Evolutionary conservation across 1,140 invertebrate genomes (phyloP).

Genomic region (Lordiphosa collinella): DNA sequence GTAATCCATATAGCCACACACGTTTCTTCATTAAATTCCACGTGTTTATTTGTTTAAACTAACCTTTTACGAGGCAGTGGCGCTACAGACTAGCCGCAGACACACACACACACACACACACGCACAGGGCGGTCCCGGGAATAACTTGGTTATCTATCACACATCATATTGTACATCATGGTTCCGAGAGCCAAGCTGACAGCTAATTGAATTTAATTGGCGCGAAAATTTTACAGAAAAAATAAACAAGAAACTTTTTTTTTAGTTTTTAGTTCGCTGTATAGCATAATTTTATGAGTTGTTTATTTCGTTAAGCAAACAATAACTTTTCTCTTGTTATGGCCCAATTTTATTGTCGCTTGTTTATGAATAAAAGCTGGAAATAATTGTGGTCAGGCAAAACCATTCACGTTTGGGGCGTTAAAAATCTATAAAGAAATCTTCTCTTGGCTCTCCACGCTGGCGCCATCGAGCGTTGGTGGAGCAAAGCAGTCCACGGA

Average conservation of each 20-base stretch:
- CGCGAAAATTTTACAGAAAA: conserved; percentile 59
- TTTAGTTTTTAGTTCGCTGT: conserved; percentile 18
- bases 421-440: conserved; percentile 62
- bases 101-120: conserved; percentile 16
- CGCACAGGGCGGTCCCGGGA: not conserved
- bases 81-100: conserved; percentile 53
- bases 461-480: not conserved
- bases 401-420: conserved; percentile 47
- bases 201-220: conserved; percentile 75
- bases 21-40: conserved; percentile 71
- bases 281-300: conserved; percentile 65
- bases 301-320: conserved; percentile 71
- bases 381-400: conserved; percentile 52
- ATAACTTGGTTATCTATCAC: conserved; percentile 29
- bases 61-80: conserved; percentile 67
- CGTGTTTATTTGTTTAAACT: conserved; percentile 74
- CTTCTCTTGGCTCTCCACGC: conserved; percentile 12
- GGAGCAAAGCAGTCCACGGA: not conserved
- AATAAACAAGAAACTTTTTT: conserved; percentile 25
- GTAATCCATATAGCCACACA: conserved; percentile 56
- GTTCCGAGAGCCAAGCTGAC: conserved; percentile 40
- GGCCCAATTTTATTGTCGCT: conserved; percentile 55
- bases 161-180: conserved; percentile 21
- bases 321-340: conserved; percentile 57
- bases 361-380: conserved; percentile 50